Evolutionary conservation across 2,888 invertebrate genomes (phyloP), one percentile per base, ranked within the genome.

Genomic region (Aphidoletes aphidimyza): DNA sequence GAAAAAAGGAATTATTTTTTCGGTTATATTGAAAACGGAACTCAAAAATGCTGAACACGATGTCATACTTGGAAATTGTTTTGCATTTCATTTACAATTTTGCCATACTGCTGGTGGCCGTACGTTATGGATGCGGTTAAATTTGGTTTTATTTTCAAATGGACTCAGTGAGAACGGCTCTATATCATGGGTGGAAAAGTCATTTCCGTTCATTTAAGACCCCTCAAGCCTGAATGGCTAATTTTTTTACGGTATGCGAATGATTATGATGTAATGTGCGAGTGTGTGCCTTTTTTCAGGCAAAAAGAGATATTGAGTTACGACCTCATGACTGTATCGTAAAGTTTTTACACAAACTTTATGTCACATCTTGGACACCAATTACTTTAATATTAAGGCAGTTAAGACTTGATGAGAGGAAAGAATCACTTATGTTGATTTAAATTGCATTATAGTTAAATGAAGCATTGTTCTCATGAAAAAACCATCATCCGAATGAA

Each of bases 341-440:
- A 22, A 69, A 69, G 17, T 6, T 14, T 30, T 30, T 47, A 19
- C n/a, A n/a, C n/a, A n/a, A n/a, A n/a, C n/a, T n/a, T n/a, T 11
- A 14, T 34, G 30, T 30, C 26, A 69, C 69, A 69, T 69, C 34
- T 69, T 69, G 69, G 30, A 30, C 69, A 69, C 69, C 69, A 69
- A 30, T 69, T 69, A 69, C 11, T 30, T 69, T 14, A 11, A 11
- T 69, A 69, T 30, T 69, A 14, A 30, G 11, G 30, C 30, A 42
- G 6, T 42, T 14, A n/a, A n/a, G 22, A 54, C n/a, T 5, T 5
- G 54, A 22, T 22, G 5, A 22, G 22, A 6, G 30, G n/a, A 69
- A 69, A 14, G 14, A 69, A 30, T 69, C 17, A 19, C 69, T 8
- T 30, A 30, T 30, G 26, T 26, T 34, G 11, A 69, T 69, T 69